Evolutionary conservation across 1,140 invertebrate species (phyloP).

Genomic region (Atta cephalotes): DNA sequence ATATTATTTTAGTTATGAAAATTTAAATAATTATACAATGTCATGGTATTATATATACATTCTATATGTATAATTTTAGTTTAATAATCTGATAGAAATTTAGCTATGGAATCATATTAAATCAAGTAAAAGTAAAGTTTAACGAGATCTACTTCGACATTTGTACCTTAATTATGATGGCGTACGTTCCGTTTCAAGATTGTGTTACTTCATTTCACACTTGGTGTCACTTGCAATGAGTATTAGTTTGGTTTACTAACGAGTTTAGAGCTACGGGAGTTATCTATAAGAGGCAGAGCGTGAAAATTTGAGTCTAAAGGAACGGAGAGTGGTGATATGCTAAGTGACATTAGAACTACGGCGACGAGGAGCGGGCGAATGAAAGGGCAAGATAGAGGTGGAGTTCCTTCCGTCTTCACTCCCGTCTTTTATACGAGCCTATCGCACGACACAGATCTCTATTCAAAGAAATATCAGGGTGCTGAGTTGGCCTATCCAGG

Average conservation of each 20-base stretch:
- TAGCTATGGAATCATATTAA: not conserved
- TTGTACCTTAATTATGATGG: not conserved
- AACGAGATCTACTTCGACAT: not conserved
- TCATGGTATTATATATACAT: not conserved
- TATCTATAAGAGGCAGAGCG: slow-evolving; percentile 63
- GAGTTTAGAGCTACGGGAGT: slow-evolving; percentile 33
- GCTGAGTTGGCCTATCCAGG: slow-evolving; percentile 78
- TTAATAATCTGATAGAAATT: slow-evolving; percentile 51
- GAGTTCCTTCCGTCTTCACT: slow-evolving; percentile 61
- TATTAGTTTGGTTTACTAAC: slow-evolving; percentile 7
- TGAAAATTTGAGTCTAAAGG: slow-evolving; percentile 68
- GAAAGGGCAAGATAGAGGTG: slow-evolving; percentile 68
- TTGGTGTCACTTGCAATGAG: not conserved
- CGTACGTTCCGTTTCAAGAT: not conserved
- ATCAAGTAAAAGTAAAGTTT: not conserved
- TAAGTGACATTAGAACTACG: slow-evolving; percentile 64
- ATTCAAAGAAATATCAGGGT: slow-evolving; percentile 82
- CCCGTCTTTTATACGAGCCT: slow-evolving; percentile 68
- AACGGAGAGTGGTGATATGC: slow-evolving; percentile 35
- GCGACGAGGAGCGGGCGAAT: slow-evolving; percentile 45
- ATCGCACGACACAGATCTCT: slow-evolving; percentile 80
- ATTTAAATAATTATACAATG: not conserved
- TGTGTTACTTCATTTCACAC: slow-evolving; percentile 42
- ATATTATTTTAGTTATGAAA: not conserved
- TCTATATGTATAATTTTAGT: not conserved